Percentiles rank a stretch among this genome's conserved stretches.
Conservation (phyloP, 2,888 invertebrate genomes). For the Cotesia congregata region DNA sequence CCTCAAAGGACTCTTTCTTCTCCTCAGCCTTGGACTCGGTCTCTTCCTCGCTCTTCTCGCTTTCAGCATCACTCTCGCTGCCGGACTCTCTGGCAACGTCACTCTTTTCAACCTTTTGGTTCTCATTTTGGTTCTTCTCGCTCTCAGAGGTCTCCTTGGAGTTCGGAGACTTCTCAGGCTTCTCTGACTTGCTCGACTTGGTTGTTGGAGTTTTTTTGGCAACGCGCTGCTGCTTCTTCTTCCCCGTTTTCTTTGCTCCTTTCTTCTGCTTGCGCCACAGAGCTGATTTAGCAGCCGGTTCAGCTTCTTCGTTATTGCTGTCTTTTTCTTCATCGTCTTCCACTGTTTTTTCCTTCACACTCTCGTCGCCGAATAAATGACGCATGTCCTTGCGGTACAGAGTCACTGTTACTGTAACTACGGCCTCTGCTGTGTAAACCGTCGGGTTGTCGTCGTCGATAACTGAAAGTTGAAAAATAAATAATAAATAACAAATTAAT, state of each 20-base stretch:
- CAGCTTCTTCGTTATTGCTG: slow-evolving; percentile 71
- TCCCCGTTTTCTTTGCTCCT: slow-evolving; percentile 76
- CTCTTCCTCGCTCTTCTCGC: slow-evolving; percentile 73
- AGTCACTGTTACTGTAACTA: slow-evolving; percentile 96
- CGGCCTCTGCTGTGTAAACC: slow-evolving; percentile 96
- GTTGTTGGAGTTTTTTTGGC: slow-evolving; percentile 59
- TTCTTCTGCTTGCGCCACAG: slow-evolving; percentile 86
- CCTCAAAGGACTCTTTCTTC: slow-evolving; percentile 75
- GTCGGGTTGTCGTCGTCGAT: slow-evolving; percentile 98
- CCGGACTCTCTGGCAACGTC: slow-evolving; percentile 46
- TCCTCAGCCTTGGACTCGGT: slow-evolving; percentile 67
- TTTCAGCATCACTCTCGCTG: slow-evolving; percentile 70
- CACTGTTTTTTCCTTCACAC: slow-evolving; percentile 75
- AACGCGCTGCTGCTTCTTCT: slow-evolving; percentile 66
- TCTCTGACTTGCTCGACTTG: slow-evolving; percentile 37
- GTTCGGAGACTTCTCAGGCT: slow-evolving; percentile 24
- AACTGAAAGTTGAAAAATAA: slow-evolving; percentile 75
- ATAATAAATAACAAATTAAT: slow-evolving; percentile 25
- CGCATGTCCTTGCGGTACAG: slow-evolving; percentile 88
- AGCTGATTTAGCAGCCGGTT: slow-evolving; percentile 76
- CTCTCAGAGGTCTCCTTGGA: slow-evolving; percentile 1
- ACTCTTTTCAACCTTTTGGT: slow-evolving; percentile 26
- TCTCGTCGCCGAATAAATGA: slow-evolving; percentile 84
- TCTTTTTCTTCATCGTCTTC: slow-evolving; percentile 72
- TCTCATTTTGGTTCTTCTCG: slow-evolving; percentile 16